Base-by-base conservation (phyloP, 2,797 vertebrate species). In the Diglossa cyanea region DNA sequence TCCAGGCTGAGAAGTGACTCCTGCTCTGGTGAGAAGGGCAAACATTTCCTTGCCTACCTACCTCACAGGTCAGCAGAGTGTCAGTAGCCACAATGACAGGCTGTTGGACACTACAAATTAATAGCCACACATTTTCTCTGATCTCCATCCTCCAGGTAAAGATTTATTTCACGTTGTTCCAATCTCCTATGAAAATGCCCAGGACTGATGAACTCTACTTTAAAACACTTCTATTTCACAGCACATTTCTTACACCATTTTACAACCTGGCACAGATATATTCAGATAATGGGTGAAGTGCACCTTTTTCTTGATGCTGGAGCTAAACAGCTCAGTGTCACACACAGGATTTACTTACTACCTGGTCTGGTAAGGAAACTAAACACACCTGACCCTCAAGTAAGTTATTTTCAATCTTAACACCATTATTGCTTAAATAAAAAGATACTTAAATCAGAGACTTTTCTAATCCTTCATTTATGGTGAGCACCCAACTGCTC, bases 71-170 rank as follows among this genome's bases (percentile, higher is more conserved):
- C 92, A 77, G 60, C 3, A 11, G 65, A 82, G 62, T 12, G 19
- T 65, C 77, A 76, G 83, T 0, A 93, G 89, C 85, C 76, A 83
- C 87, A 93, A 86, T 86, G 84, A 92, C 55, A 78, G 87, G 63
- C 54, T 88, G 83, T 30, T 33, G 35, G 67, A 68, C 55, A 17
- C 58, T 60, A 62, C 63, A 75, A 74, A 86, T 91, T 84, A 81
- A 82, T 2, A 78, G 48, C 25, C 39, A 83, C 7, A 4, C 25
- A 31, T 66, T 80, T 68, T 33, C 93, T 78, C 89, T 92, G 72
- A 88, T 57, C 58, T 84, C 35, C 86, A 82, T 67, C 65, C 80
- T 58, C 58, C 68, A 92, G 86, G 92, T 93, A 74, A 88, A 95
- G 78, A 68, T 51, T 81, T 83, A 74, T 58, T 92, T 86, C 75